Evolutionary conservation across 2,888 invertebrate species (phyloP).

Genomic region (Hydrotaea cyrtoneurina): DNA sequence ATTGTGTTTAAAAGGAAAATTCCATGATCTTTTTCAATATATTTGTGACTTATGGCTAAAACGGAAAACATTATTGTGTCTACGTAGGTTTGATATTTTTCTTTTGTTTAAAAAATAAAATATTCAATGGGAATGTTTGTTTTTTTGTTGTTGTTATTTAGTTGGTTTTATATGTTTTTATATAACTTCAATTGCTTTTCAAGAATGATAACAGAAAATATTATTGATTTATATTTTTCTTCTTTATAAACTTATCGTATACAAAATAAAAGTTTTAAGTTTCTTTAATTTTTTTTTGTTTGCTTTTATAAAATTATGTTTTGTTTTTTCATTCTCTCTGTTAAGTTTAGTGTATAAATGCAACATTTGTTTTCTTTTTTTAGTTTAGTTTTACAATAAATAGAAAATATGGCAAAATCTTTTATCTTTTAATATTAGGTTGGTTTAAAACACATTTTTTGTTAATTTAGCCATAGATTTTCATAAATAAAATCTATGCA

Average conservation of each 20-base stretch:
- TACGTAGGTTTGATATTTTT: slow-evolving; percentile 30
- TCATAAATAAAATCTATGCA: slow-evolving; percentile 78
- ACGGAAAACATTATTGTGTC: slow-evolving; percentile 33
- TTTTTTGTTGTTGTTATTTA: slow-evolving; percentile 54
- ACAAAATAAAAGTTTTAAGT: slow-evolving; percentile 67
- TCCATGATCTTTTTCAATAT: slow-evolving; percentile 36
- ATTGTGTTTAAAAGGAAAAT: neutral
- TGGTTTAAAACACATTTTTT: slow-evolving; percentile 70
- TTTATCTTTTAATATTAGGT: slow-evolving; percentile 43
- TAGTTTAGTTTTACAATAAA: slow-evolving; percentile 58
- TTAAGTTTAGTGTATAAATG: slow-evolving; percentile 68
- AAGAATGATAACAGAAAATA: slow-evolving; percentile 53
- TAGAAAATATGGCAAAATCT: slow-evolving; percentile 71
- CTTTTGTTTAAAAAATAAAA: slow-evolving; percentile 46
- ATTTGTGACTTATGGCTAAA: slow-evolving; percentile 47
- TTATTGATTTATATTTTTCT: slow-evolving; percentile 56
- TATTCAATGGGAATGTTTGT: slow-evolving; percentile 72
- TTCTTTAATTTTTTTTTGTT: slow-evolving; percentile 62
- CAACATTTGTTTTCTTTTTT: slow-evolving; percentile 70
- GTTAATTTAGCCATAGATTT: slow-evolving; percentile 78
- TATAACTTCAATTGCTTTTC: neutral
- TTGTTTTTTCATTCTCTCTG: slow-evolving; percentile 46
- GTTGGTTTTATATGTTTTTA: slow-evolving; percentile 31
- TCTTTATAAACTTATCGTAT: slow-evolving; percentile 71
- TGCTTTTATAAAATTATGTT: slow-evolving; percentile 55